A percentile compares a stretch with the other conserved stretches of the same genome.
These are phyloP conservation scores for Squalus acanthias DNA, from an alignment of 2,797 vertebrate genomes.

Conservation along the genomic window DNA sequence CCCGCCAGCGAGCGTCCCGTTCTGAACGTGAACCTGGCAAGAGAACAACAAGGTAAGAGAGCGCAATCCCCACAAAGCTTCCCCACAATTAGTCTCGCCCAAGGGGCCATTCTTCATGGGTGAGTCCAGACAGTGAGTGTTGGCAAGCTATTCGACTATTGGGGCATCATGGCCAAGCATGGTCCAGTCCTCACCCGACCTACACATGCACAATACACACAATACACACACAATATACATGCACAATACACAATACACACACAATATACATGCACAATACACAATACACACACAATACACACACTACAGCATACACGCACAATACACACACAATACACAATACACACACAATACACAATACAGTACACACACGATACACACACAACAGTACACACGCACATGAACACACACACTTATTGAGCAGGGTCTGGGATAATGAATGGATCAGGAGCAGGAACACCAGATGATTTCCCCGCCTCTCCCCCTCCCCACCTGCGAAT, in stretches of 20 bases:
- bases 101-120: background rate
- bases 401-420: background rate
- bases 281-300: no score
- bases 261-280: no score
- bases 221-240: no score
- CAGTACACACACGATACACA: background rate
- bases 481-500: background rate
- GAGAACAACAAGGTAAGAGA: background rate
- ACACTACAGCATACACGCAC: background rate
- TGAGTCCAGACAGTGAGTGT: background rate
- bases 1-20: slow-evolving; percentile 81
- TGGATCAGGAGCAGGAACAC: slow-evolving; percentile 35
- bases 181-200: background rate
- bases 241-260: no score
- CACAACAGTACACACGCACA: background rate
- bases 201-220: background rate
- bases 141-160: background rate
- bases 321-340: background rate
- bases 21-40: slow-evolving; percentile 87
- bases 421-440: slow-evolving; percentile 34
- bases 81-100: background rate
- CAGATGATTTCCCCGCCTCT: slow-evolving; percentile 9
- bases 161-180: background rate
- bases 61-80: background rate
- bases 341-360: background rate